These are phyloP conservation scores for Terrapene triunguis DNA, from an alignment of 2,113 vertebrate genomes.

Conservation along the genomic window DNA sequence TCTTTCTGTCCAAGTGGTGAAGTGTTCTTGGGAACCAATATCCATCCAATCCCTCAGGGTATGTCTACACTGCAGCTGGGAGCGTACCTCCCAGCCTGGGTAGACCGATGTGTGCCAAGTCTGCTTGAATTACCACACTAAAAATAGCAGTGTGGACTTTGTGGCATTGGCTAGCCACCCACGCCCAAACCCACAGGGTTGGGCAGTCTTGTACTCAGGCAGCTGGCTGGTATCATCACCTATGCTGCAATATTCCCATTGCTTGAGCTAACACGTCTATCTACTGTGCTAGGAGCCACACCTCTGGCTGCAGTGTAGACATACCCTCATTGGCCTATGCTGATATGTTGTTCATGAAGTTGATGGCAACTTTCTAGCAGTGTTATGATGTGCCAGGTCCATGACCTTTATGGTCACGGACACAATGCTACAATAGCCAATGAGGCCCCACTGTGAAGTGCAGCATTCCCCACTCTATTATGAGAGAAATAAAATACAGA, in stretches of 20 bases:
- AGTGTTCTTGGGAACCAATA: background rate
- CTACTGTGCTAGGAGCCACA: no score
- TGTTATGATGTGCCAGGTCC: accelerated
- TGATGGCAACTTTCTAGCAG: background rate
- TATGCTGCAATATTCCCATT: no score
- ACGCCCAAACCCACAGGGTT: background rate
- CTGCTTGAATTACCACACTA: background rate
- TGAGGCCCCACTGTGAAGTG: background rate
- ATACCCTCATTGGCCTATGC: background rate
- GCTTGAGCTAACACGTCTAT: no score
- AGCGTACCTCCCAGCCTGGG: background rate
- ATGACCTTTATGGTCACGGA: background rate
- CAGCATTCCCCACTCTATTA: background rate
- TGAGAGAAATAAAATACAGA: background rate
- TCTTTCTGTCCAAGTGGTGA: background rate
- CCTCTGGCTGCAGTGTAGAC: no score
- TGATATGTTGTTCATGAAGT: background rate
- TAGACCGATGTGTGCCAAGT: background rate
- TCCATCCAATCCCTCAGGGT: background rate
- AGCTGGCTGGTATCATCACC: background rate
- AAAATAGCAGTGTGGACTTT: background rate
- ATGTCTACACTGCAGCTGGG: background rate
- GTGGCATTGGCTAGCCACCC: background rate
- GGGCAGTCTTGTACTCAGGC: no score
- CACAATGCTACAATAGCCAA: background rate